phyloP scores from a whole-genome alignment of 2,888 invertebrate species.

The Graphium colonna region DNA sequence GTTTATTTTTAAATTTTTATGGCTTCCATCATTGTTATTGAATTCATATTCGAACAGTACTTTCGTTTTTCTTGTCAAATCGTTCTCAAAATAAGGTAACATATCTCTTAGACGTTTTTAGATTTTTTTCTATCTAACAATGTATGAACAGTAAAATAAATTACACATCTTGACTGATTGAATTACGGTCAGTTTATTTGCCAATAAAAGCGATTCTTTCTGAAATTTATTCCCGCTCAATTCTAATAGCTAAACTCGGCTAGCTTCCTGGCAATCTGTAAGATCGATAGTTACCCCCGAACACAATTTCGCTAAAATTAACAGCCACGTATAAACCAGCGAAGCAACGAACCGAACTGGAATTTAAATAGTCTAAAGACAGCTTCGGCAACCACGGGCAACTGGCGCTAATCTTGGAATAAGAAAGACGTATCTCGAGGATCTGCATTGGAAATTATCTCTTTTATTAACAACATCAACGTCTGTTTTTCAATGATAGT shows the following conservation, averaged over 20 bases:
- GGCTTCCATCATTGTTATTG: not conserved
- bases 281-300: constrained; percentile 57
- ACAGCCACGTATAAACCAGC: constrained; percentile 77
- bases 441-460: constrained; percentile 30
- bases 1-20: not conserved
- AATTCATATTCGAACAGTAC: no score
- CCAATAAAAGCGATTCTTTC: no score
- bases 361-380: constrained; percentile 78
- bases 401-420: constrained; percentile 28
- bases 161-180: no score
- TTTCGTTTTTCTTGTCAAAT: no score
- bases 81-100: no score
- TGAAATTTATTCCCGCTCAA: no score
- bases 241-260: not conserved
- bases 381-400: constrained; percentile 57
- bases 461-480: constrained; percentile 14
- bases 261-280: constrained; percentile 22
- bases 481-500: not conserved
- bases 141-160: no score
- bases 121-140: no score
- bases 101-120: no score
- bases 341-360: constrained; percentile 78
- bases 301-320: constrained; percentile 75
- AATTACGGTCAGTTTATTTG: no score
- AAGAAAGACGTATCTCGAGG: constrained; percentile 26